Percentiles rank a stretch among this genome's conserved stretches.
These are phyloP conservation scores for Synergus itoensis DNA, from an alignment of 2,888 invertebrate genomes.

Conservation along the genomic window DNA sequence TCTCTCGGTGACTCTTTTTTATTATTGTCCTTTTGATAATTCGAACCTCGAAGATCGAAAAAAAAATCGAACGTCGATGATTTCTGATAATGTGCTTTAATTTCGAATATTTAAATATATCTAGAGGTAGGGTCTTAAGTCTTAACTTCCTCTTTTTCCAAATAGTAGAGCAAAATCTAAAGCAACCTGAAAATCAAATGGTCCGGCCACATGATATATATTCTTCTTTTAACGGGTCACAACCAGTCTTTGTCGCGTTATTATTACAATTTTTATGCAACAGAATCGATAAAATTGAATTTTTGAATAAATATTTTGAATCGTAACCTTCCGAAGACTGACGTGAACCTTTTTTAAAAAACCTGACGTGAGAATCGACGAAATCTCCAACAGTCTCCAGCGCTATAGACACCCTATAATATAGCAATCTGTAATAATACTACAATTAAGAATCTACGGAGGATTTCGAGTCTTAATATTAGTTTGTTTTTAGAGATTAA, in stretches of 20 bases:
- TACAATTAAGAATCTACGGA: conserved; percentile 45
- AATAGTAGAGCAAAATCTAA: conserved; percentile 31
- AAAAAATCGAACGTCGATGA: conserved; percentile 32
- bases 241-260: not conserved
- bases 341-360: conserved; percentile 30
- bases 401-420: conserved; percentile 48
- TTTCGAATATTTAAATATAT: conserved; percentile 15
- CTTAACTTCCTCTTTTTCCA: conserved; percentile 13
- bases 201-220: conserved; percentile 66
- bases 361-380: conserved; percentile 42
- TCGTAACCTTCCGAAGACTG: not conserved
- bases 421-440: conserved; percentile 31
- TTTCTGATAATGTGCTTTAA: conserved; percentile 32
- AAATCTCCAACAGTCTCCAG: conserved; percentile 69
- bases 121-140: not conserved
- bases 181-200: conserved; percentile 63
- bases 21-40: conserved; percentile 4
- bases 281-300: too few relatives aligned
- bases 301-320: not conserved
- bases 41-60: conserved; percentile 10
- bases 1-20: conserved; percentile 19
- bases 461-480: conserved; percentile 65
- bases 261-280: too few relatives aligned
- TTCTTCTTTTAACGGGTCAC: conserved; percentile 30
- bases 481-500: conserved; percentile 67